Evolutionary conservation across 2,113 vertebrate species (phyloP).

Genomic region (Amphilophus citrinellus): DNA sequence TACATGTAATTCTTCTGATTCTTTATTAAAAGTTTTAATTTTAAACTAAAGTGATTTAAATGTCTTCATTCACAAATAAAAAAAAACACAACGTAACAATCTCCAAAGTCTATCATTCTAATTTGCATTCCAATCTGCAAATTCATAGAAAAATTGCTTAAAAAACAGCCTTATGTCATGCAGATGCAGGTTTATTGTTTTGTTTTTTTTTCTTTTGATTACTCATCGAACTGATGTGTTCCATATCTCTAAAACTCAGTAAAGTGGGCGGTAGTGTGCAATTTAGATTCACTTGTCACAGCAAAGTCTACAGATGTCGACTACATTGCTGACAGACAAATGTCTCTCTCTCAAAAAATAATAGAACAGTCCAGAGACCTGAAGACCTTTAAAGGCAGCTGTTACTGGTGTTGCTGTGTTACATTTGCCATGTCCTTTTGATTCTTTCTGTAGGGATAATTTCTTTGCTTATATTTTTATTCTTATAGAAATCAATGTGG

Average conservation of each 20-base stretch:
- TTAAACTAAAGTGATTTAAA: too few species aligned
- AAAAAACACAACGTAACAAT: too few species aligned
- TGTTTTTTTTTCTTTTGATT: background rate
- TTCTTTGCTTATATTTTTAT: background rate
- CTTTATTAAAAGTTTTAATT: background rate
- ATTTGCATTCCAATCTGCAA: background rate
- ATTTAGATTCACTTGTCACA: background rate
- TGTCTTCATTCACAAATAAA: too few species aligned
- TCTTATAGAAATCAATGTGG: slow-evolving; percentile 14
- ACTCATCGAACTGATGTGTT: background rate
- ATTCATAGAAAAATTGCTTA: background rate
- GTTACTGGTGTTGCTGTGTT: background rate
- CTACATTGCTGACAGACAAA: slow-evolving; percentile 8
- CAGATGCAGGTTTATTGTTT: background rate
- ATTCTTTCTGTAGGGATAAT: background rate
- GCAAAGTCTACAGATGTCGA: background rate
- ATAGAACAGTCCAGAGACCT: background rate
- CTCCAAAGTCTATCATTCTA: background rate
- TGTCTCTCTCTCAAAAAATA: background rate
- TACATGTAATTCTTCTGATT: too few species aligned
- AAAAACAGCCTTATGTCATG: background rate
- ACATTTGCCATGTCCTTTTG: slow-evolving; percentile 21
- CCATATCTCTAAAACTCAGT: background rate
- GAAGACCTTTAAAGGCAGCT: background rate
- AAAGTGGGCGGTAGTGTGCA: background rate